Evolutionary conservation across 2,113 vertebrate genomes (phyloP).

Genomic region (Cebidichthys violaceus): DNA sequence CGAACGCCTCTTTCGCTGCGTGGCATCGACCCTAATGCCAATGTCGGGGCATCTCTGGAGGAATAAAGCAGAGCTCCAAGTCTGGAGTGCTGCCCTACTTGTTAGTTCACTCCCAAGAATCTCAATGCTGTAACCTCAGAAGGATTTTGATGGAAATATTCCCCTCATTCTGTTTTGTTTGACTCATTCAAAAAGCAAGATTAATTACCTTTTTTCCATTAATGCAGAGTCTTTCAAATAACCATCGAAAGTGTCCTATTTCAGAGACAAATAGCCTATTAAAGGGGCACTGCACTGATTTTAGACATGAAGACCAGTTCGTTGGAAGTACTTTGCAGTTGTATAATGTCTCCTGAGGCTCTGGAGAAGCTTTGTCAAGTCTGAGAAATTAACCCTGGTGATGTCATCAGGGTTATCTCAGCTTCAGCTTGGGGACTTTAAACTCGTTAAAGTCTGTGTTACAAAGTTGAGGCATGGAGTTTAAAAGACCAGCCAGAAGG

Average conservation of each 20-base stretch:
- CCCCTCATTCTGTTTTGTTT: not conserved
- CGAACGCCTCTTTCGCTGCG: constrained; percentile 20
- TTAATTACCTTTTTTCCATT: constrained; percentile 28
- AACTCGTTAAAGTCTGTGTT: not conserved
- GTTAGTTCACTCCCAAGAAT: constrained; percentile 38
- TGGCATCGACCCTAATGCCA: constrained; percentile 30
- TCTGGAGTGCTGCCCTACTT: constrained; percentile 67
- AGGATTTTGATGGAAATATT: constrained; percentile 36
- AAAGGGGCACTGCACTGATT: constrained; percentile 13
- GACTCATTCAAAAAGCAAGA: constrained; percentile 37
- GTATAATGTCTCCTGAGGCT: not conserved
- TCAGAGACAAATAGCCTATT: constrained; percentile 17
- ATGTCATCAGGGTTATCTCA: not conserved
- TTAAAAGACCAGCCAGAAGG: not conserved
- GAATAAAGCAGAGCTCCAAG: constrained; percentile 33
- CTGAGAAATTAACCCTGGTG: not conserved
- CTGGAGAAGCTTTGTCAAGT: not conserved
- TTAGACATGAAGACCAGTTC: not conserved
- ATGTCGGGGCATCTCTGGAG: constrained; percentile 34
- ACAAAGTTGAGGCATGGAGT: not conserved
- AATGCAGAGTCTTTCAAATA: constrained; percentile 4
- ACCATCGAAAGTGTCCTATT: not conserved
- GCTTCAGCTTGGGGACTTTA: not conserved
- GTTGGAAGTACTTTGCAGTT: not conserved
- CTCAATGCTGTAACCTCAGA: constrained; percentile 46